A percentile compares a stretch with the other conserved stretches of the same genome.
Evolutionary conservation across 2,888 invertebrate species (phyloP).

Genomic region (Iselma pallidipennis): DNA sequence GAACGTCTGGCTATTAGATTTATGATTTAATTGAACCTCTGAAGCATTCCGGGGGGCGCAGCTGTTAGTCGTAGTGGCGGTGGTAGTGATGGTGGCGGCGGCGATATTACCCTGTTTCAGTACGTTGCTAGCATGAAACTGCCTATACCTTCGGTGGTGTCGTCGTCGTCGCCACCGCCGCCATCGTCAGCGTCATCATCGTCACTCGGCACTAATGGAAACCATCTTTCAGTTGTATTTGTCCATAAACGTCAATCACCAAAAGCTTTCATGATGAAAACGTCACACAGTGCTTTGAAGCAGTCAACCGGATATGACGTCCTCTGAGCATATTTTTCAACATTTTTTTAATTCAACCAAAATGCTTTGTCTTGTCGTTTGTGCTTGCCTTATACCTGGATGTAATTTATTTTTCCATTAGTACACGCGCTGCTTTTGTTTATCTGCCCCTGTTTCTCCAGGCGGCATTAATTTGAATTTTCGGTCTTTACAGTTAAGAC

Average conservation of each 20-base stretch:
- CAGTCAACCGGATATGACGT: constrained; percentile 16
- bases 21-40: constrained; percentile 28
- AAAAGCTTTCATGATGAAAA: constrained; percentile 16
- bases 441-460: constrained; percentile 14
- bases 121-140: neutral
- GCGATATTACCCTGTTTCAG: neutral
- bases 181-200: neutral
- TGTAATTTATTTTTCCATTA: constrained; percentile 40
- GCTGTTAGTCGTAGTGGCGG: neutral
- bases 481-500: constrained; percentile 33
- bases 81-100: constrained; percentile 6
- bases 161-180: too few relatives aligned
- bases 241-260: constrained; percentile 34
- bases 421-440: constrained; percentile 27
- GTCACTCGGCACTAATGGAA: constrained; percentile 28
- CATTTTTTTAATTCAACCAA: constrained; percentile 20
- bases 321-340: constrained; percentile 20
- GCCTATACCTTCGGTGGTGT: neutral
- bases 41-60: constrained; percentile 16
- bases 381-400: constrained; percentile 18
- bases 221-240: constrained; percentile 29
- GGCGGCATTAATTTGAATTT: constrained; percentile 36
- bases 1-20: constrained; percentile 27
- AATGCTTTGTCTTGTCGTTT: constrained; percentile 28
- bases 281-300: constrained; percentile 5